phyloP scores from a whole-genome alignment of 2,113 vertebrate species.

The Rissa tridactyla region DNA sequence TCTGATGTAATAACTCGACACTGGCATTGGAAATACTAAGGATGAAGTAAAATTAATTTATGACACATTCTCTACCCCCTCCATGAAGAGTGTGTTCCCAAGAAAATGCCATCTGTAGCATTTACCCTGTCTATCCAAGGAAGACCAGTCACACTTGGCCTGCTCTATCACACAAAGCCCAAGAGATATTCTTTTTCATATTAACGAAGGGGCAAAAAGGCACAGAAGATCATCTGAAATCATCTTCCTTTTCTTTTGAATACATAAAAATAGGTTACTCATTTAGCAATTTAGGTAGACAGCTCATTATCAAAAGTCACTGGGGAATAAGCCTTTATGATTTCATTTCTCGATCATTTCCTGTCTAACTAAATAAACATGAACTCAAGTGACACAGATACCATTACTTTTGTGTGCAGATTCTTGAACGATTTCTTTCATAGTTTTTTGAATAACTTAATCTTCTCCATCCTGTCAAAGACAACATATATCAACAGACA shows the following conservation, averaged over 20 bases:
- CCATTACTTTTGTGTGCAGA: not conserved
- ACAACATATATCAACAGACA: not conserved
- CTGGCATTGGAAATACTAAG: not conserved
- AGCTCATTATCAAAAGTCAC: constrained; percentile 36
- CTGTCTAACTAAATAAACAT: constrained; percentile 62
- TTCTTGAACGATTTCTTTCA: constrained; percentile 13
- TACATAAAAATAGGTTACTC: constrained; percentile 43
- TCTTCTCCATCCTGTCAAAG: not conserved
- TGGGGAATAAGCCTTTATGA: constrained; percentile 55
- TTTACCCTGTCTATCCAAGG: not conserved
- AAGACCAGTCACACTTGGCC: not conserved
- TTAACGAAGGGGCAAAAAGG: not conserved
- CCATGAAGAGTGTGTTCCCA: not conserved
- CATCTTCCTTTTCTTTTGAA: constrained; percentile 37
- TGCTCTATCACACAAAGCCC: not conserved
- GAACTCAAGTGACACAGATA: constrained; percentile 55
- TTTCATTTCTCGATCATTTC: constrained; percentile 62
- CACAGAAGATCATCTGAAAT: constrained; percentile 23
- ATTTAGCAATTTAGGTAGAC: constrained; percentile 60
- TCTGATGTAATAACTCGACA: not conserved
- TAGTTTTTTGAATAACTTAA: not conserved
- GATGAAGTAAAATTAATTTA: not conserved
- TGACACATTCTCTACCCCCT: constrained; percentile 3
- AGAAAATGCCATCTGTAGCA: not conserved
- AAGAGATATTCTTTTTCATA: not conserved